Percentiles rank a stretch among this genome's conserved stretches.
Evolutionary conservation across 1,140 invertebrate genomes (phyloP).

Genomic region (Apis dorsata): DNA sequence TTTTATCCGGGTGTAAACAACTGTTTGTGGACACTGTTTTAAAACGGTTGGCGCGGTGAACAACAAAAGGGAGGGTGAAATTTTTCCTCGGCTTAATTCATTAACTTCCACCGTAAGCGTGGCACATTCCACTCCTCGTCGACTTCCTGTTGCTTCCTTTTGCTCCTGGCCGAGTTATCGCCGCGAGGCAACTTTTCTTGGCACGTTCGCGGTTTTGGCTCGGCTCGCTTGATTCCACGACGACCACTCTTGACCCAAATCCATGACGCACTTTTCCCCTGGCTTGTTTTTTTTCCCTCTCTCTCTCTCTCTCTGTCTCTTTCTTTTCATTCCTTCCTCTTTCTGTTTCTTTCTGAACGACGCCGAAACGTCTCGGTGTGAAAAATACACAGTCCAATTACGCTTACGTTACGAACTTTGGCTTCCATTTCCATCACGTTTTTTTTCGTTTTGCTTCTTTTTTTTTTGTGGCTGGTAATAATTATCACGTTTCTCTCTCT

Average conservation of each 20-base stretch:
- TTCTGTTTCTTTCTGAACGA: neutral
- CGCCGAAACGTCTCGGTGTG: constrained; percentile 1
- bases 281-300: neutral
- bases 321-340: neutral
- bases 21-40: no score
- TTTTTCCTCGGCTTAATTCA: constrained; percentile 50
- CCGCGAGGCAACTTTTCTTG: constrained; percentile 61
- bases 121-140: neutral
- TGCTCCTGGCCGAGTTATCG: constrained; percentile 52
- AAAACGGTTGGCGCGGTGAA: neutral
- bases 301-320: neutral
- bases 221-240: constrained; percentile 36
- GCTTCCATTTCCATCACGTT: no score
- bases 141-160: constrained; percentile 64
- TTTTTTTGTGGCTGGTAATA: neutral
- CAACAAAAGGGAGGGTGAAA: neutral
- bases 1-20: neutral
- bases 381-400: neutral
- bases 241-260: constrained; percentile 56
- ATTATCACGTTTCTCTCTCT: neutral
- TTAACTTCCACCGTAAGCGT: constrained; percentile 33
- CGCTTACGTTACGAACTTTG: neutral
- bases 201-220: constrained; percentile 58
- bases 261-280: constrained; percentile 38
- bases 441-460: neutral